These are phyloP conservation scores for Salvator merianae DNA, from an alignment of 2,113 vertebrate species.

Conservation along the genomic window DNA sequence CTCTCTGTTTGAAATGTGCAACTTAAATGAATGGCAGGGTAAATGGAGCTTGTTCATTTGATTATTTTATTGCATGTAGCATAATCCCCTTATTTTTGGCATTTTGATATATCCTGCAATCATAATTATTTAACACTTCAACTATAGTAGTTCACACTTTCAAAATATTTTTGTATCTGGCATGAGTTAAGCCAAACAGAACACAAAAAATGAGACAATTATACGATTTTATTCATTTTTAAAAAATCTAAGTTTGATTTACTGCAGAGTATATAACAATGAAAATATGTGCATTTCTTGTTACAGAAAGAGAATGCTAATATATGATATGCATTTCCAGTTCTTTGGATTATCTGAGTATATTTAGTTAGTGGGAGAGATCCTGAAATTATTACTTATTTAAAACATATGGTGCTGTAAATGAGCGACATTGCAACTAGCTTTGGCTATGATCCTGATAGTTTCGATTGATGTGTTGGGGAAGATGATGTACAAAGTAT, in stretches of 20 bases:
- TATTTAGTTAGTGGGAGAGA: accelerated
- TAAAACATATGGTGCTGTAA: background rate
- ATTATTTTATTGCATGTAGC: conserved; percentile 67
- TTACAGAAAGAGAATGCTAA: background rate
- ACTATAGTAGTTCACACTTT: conserved; percentile 79
- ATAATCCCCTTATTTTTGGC: conserved; percentile 78
- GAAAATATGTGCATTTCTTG: conserved; percentile 60
- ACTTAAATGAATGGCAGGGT: conserved; percentile 22
- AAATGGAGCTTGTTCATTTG: conserved; percentile 35
- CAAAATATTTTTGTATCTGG: conserved; percentile 78
- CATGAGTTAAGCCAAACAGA: conserved; percentile 93
- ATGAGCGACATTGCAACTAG: background rate
- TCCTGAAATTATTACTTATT: background rate
- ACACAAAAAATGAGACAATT: conserved; percentile 84
- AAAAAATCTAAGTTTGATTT: conserved; percentile 71
- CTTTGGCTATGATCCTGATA: background rate
- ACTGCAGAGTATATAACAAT: conserved; percentile 51
- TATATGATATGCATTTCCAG: accelerated
- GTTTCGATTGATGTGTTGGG: background rate
- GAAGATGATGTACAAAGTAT: background rate
- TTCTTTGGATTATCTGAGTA: accelerated
- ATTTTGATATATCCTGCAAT: conserved; percentile 97
- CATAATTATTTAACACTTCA: conserved; percentile 83
- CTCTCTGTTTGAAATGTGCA: conserved; percentile 29
- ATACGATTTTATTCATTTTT: conserved; percentile 83